phyloP scores from a whole-genome alignment of 2,113 vertebrate genomes.

The Gambusia affinis region DNA sequence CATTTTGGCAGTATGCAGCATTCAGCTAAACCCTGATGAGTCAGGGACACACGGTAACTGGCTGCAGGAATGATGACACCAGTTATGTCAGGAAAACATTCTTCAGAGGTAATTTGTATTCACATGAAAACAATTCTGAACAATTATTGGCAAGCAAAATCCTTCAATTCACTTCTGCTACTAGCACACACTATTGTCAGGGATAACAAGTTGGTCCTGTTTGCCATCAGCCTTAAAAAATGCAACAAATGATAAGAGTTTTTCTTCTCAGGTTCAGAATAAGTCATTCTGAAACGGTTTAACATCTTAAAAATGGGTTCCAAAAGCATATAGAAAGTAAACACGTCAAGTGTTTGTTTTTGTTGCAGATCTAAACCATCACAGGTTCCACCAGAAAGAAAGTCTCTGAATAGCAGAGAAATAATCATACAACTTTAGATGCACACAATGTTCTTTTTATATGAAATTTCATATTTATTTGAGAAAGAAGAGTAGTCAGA shows the following conservation, averaged over 20 bases:
- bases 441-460: neutral
- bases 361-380: neutral
- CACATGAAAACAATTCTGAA: conserved; percentile 1
- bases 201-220: conserved; percentile 14
- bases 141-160: neutral
- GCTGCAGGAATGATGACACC: conserved; percentile 9
- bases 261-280: neutral
- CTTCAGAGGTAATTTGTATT: neutral
- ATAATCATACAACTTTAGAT: neutral
- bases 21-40: conserved; percentile 50
- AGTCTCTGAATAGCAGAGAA: neutral
- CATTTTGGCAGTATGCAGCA: conserved; percentile 21
- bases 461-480: neutral
- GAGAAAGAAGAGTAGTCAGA: neutral
- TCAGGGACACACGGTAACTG: conserved; percentile 30
- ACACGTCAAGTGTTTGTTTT: neutral
- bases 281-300: neutral
- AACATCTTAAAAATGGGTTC: neutral
- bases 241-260: neutral
- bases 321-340: neutral
- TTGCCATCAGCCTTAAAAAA: conserved; percentile 9
- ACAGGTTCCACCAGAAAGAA: neutral
- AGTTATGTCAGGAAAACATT: conserved; percentile 9
- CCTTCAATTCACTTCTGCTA: conserved; percentile 14
- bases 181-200: neutral